Percentiles rank a stretch among this genome's conserved stretches.
Evolutionary conservation across 2,797 vertebrate species (phyloP).

Genomic region (Peromyscus eremicus): DNA sequence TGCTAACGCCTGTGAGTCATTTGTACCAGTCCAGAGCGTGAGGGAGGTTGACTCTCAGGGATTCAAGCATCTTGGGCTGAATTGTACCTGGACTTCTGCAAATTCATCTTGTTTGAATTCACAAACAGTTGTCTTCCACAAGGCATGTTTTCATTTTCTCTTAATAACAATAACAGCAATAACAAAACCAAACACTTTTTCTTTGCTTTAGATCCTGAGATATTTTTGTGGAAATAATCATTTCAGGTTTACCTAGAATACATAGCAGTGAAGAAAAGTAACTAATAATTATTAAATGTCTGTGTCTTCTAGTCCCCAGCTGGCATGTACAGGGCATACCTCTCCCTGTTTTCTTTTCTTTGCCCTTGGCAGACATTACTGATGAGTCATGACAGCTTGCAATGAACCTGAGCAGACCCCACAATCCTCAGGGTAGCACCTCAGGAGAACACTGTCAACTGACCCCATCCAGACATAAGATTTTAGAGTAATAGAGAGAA

Average conservation of each 20-base stretch:
- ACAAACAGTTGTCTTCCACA: conserved; percentile 7
- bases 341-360: background rate
- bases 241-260: conserved; percentile 58
- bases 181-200: background rate
- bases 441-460: background rate
- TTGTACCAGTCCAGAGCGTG: background rate
- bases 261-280: conserved; percentile 38
- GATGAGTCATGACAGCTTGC: background rate
- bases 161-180: background rate
- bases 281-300: background rate
- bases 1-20: background rate
- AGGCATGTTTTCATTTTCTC: conserved; percentile 54
- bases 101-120: background rate
- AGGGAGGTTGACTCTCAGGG: background rate
- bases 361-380: background rate
- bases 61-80: background rate
- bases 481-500: conserved; percentile 5
- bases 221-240: conserved; percentile 47
- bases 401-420: background rate
- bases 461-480: background rate
- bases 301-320: background rate
- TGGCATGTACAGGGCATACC: background rate
- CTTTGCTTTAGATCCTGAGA: conserved; percentile 53
- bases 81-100: conserved; percentile 17
- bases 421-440: background rate